Percentiles rank a stretch among this genome's conserved stretches.
phyloP scores from a whole-genome alignment of 1,140 invertebrate genomes.

The Drosophila serrata region DNA sequence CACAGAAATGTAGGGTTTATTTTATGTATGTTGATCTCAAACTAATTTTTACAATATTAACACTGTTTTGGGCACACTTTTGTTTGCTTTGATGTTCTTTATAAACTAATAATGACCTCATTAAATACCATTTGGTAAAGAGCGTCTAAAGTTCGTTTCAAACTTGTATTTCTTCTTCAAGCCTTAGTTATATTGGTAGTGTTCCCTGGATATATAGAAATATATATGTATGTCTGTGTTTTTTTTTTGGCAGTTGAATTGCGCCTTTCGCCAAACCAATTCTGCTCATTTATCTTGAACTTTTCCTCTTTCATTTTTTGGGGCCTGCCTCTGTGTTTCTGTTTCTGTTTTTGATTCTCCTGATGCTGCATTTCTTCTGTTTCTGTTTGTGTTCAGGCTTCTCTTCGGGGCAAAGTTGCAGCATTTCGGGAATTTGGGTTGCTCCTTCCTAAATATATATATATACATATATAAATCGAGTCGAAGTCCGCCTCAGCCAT shows the following conservation, averaged over 20 bases:
- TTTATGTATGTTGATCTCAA: too few species aligned
- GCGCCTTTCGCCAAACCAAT: conserved; percentile 81
- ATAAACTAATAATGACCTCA: background rate
- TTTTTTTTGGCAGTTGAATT: conserved; percentile 78
- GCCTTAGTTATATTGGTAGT: conserved; percentile 57
- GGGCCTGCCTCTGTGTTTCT: conserved; percentile 27
- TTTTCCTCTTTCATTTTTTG: conserved; percentile 80
- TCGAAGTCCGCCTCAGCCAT: conserved; percentile 7
- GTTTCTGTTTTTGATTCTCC: conserved; percentile 39
- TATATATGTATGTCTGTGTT: conserved; percentile 2
- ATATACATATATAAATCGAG: background rate
- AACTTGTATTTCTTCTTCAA: background rate
- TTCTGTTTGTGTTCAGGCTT: conserved; percentile 30
- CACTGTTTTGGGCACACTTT: too few species aligned
- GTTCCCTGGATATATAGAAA: conserved; percentile 8
- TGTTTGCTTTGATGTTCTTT: too few species aligned
- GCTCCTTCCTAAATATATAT: conserved; percentile 63
- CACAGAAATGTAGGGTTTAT: background rate
- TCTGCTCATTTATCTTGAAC: conserved; percentile 79
- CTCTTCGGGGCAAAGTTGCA: conserved; percentile 67
- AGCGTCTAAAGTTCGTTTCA: conserved; percentile 5
- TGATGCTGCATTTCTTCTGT: conserved; percentile 21
- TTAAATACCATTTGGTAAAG: too few species aligned
- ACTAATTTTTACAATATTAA: too few species aligned
- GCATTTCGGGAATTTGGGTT: conserved; percentile 81